phyloP scores from a whole-genome alignment of 1,140 invertebrate genomes.

The Dinoponera quadriceps region DNA sequence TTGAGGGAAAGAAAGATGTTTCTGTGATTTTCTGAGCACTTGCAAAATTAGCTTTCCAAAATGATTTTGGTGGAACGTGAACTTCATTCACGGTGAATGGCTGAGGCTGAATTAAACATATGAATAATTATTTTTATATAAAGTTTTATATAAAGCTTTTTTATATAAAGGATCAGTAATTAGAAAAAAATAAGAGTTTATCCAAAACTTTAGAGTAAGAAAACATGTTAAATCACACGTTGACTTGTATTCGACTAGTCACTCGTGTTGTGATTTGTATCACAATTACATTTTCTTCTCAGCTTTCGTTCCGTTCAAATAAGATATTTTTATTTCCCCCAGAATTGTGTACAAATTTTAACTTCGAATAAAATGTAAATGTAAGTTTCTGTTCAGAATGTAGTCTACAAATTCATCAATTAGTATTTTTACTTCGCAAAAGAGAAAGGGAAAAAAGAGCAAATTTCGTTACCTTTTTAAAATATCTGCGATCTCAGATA shows the following conservation, averaged over 20 bases:
- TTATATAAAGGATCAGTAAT: no score
- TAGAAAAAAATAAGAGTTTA: no score
- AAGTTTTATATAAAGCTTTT: no score
- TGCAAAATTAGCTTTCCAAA: not conserved
- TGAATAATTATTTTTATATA: no score
- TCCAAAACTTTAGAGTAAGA: no score
- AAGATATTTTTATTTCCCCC: not conserved
- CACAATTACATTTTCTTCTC: not conserved
- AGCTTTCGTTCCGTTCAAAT: not conserved
- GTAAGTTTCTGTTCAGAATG: not conserved
- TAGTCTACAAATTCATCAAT: not conserved
- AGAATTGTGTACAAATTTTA: not conserved
- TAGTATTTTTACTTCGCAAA: not conserved
- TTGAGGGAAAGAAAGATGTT: not conserved
- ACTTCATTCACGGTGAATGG: no score
- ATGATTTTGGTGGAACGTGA: no score
- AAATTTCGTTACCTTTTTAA: not conserved
- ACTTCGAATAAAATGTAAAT: not conserved
- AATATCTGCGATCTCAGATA: no score
- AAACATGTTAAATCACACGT: no score
- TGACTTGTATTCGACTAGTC: no score
- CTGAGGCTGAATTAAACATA: no score
- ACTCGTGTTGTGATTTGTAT: no score
- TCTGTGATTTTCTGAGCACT: not conserved
- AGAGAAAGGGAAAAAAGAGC: not conserved